These are phyloP conservation scores for Zalophus californianus DNA, from an alignment of 2,797 vertebrate genomes.

Conservation along the genomic window DNA sequence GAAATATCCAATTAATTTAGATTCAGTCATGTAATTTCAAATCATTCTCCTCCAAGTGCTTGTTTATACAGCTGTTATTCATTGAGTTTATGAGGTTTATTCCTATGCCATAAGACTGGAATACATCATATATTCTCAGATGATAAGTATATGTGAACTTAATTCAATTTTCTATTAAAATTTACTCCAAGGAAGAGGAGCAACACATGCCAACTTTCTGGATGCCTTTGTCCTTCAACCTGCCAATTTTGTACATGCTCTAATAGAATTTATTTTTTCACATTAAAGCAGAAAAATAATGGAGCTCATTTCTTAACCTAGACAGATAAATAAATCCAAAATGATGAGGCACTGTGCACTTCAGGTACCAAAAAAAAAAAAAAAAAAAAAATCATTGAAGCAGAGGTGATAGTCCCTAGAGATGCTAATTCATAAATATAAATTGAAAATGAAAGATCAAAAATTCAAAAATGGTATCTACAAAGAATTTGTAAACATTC, in stretches of 20 bases:
- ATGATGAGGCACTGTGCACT: not conserved
- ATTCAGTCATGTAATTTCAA: constrained; percentile 38
- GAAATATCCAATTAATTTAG: constrained; percentile 38
- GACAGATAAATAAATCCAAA: constrained; percentile 30
- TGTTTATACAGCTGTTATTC: constrained; percentile 13
- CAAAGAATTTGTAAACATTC: constrained; percentile 30
- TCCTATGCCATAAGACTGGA: not conserved
- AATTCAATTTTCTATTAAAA: constrained; percentile 44
- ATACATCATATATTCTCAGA: not conserved
- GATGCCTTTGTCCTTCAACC: not conserved
- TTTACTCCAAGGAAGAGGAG: constrained; percentile 23
- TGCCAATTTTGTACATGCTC: not conserved
- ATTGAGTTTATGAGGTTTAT: not conserved
- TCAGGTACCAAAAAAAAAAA: not conserved
- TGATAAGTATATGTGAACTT: constrained; percentile 39
- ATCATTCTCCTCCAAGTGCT: not conserved
- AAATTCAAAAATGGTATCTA: not conserved
- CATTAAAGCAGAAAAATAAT: not conserved
- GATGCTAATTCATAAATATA: constrained; percentile 3
- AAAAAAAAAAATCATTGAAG: not conserved
- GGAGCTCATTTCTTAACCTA: constrained; percentile 28
- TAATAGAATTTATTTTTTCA: constrained; percentile 23
- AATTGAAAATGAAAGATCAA: constrained; percentile 41
- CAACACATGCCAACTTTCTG: constrained; percentile 17
- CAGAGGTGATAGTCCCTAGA: not conserved